A percentile compares a stretch with the other conserved stretches of the same genome.
These are phyloP conservation scores for Tricholaema leucomelas DNA, from an alignment of 2,113 vertebrate species.

Conservation along the genomic window DNA sequence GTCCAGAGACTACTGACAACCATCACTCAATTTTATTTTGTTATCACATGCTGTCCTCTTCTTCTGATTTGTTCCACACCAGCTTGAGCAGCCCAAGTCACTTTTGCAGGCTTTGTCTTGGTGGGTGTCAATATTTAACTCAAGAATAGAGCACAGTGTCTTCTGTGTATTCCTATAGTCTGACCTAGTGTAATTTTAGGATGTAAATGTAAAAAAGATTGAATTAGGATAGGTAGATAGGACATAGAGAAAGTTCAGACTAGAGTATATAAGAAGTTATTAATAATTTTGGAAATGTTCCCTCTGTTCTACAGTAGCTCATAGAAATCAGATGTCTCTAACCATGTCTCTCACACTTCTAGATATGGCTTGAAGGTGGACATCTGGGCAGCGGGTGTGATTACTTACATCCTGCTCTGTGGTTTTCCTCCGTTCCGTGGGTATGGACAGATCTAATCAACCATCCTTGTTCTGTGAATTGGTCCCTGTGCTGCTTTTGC, in stretches of 20 bases:
- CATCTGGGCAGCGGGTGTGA: slow-evolving; percentile 97
- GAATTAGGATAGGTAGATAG: not conserved
- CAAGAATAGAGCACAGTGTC: not conserved
- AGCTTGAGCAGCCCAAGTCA: not conserved
- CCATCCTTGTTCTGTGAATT: not conserved
- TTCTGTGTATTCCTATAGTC: not conserved
- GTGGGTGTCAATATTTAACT: not conserved
- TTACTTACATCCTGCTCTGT: slow-evolving; percentile 96
- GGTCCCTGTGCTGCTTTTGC: not conserved
- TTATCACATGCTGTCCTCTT: not conserved
- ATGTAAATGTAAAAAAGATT: not conserved
- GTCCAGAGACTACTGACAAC: not conserved
- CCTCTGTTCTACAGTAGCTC: not conserved
- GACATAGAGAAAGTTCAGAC: not conserved
- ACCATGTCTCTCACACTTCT: slow-evolving; percentile 51
- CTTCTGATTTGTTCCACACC: not conserved
- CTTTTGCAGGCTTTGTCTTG: not conserved
- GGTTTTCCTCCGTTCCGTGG: slow-evolving; percentile 96
- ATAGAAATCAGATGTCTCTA: not conserved
- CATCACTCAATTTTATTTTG: not conserved
- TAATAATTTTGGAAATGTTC: not conserved
- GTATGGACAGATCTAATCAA: slow-evolving; percentile 77
- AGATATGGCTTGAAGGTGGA: slow-evolving; percentile 98
- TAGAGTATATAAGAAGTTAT: not conserved
- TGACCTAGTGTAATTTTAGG: not conserved